These are phyloP conservation scores for Lepidurus arcticus DNA, from an alignment of 1,140 invertebrate genomes.

Conservation along the genomic window DNA sequence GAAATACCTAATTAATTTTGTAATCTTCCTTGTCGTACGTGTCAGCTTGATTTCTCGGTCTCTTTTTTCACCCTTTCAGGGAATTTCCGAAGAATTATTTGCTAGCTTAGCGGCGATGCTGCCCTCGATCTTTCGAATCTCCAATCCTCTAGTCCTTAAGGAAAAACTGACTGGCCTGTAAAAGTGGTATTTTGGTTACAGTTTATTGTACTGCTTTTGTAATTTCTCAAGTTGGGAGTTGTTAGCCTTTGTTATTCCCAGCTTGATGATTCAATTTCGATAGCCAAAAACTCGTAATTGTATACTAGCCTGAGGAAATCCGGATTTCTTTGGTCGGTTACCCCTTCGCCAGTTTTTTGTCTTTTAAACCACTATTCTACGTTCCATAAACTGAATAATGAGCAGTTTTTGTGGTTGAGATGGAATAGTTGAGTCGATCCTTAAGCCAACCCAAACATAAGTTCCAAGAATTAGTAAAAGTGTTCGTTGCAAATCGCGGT, in stretches of 20 bases:
- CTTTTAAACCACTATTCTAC: too few species aligned
- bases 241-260: neutral
- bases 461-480: too few species aligned
- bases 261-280: neutral
- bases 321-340: too few species aligned
- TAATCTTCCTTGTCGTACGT: neutral
- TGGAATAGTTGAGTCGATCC: too few species aligned
- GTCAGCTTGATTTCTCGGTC: slow-evolving; percentile 41
- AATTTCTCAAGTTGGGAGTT: neutral
- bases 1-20: slow-evolving; percentile 49
- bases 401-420: too few species aligned
- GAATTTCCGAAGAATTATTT: slow-evolving; percentile 80
- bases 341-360: too few species aligned
- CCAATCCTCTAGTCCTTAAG: slow-evolving; percentile 68
- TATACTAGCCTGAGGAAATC: too few species aligned
- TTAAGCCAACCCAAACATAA: too few species aligned
- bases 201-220: neutral
- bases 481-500: too few species aligned
- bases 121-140: slow-evolving; percentile 81
- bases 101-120: slow-evolving; percentile 76
- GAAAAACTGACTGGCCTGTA: slow-evolving; percentile 46
- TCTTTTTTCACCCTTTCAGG: slow-evolving; percentile 53
- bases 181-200: neutral
- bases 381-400: too few species aligned
- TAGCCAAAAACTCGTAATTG: too few species aligned